phyloP scores from a whole-genome alignment of 1,140 invertebrate species.

The Trachymyrmex septentrionalis region DNA sequence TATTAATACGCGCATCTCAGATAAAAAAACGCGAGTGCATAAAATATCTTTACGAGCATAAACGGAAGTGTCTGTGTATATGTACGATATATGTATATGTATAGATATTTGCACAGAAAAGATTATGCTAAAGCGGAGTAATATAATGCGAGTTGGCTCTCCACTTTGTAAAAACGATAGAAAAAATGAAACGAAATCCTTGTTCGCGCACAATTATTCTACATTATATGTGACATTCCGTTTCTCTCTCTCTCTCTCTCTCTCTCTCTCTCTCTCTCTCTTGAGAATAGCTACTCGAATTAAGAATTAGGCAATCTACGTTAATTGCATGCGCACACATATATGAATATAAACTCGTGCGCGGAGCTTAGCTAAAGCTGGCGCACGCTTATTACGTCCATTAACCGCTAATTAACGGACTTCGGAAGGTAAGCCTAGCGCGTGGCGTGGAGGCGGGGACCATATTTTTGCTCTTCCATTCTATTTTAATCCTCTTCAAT shows the following conservation, averaged over 20 bases:
- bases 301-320: constrained; percentile 11
- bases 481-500: constrained; percentile 41
- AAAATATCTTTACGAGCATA: constrained; percentile 35
- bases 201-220: neutral
- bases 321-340: constrained; percentile 46
- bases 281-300: neutral
- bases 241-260: neutral
- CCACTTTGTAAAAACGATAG: constrained; percentile 5
- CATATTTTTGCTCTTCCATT: constrained; percentile 70
- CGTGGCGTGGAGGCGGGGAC: constrained; percentile 84
- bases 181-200: neutral
- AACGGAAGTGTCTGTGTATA: constrained; percentile 38
- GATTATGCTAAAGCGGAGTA: neutral
- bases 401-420: constrained; percentile 64
- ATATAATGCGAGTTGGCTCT: neutral
- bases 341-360: neutral
- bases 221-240: constrained; percentile 4
- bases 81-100: constrained; percentile 42
- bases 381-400: constrained; percentile 63
- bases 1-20: constrained; percentile 2
- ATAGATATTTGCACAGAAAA: constrained; percentile 11
- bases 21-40: neutral
- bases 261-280: neutral
- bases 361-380: constrained; percentile 35
- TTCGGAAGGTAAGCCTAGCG: constrained; percentile 73